Conservation (phyloP, 1,140 invertebrate species). For the Gonioctena quinquepunctata region DNA sequence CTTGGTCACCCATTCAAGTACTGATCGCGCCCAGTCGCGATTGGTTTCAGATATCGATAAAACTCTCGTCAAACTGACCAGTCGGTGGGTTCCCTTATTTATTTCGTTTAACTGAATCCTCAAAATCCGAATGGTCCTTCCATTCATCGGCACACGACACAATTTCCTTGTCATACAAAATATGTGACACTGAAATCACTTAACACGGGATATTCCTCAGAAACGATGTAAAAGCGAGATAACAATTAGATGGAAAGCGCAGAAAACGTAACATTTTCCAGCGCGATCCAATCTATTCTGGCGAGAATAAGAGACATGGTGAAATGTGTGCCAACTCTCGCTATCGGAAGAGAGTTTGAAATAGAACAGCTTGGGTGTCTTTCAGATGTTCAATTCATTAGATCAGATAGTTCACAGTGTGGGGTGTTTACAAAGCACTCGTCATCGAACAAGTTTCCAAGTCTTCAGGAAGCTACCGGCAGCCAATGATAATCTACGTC, state of each 20-base stretch:
- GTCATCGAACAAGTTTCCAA: constrained; percentile 52
- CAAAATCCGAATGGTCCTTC: too few species aligned
- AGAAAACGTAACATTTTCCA: constrained; percentile 19
- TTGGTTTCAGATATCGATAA: too few species aligned
- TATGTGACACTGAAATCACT: too few species aligned
- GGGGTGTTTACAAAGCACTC: constrained; percentile 47
- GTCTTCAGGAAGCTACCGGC: constrained; percentile 50
- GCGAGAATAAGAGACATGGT: constrained; percentile 19
- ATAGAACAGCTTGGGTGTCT: constrained; percentile 46
- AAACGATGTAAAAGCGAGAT: background rate
- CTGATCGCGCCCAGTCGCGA: too few species aligned
- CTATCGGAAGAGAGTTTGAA: constrained; percentile 46
- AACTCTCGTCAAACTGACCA: too few species aligned
- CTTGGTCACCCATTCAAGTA: too few species aligned
- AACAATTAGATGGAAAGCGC: constrained; percentile 6
- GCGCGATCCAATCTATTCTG: constrained; percentile 3
- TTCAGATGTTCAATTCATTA: constrained; percentile 52
- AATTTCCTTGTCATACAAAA: too few species aligned
- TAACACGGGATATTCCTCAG: background rate
- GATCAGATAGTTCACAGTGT: constrained; percentile 51
- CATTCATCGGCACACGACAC: too few species aligned
- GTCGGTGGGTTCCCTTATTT: too few species aligned
- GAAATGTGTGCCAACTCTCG: constrained; percentile 25
- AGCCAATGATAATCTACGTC: constrained; percentile 51
- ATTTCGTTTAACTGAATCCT: too few species aligned